Evolutionary conservation across 2,797 vertebrate genomes (phyloP).

Genomic region (Potorous gilbertii): DNA sequence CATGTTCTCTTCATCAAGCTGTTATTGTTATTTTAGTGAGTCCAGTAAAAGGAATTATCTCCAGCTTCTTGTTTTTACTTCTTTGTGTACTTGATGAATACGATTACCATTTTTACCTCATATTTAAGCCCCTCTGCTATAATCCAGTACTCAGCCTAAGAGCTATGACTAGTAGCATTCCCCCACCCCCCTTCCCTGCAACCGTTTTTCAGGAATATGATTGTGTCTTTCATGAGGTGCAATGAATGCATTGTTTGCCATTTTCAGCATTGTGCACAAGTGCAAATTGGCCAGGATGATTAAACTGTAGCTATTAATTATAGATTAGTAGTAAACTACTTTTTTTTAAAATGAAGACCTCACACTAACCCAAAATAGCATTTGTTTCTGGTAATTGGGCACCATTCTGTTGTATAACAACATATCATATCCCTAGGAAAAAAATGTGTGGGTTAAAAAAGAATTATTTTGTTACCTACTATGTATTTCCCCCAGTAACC

Average conservation of each 20-base stretch:
- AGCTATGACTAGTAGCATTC: conserved; percentile 69
- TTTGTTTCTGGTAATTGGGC: conserved; percentile 66
- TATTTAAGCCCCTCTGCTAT: conserved; percentile 75
- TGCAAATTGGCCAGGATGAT: conserved; percentile 71
- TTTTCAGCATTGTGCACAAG: conserved; percentile 70
- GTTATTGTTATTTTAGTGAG: conserved; percentile 82
- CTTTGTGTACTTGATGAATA: conserved; percentile 82
- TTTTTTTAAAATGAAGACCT: conserved; percentile 72
- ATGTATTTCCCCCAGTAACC: conserved; percentile 66
- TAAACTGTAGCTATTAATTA: conserved; percentile 71
- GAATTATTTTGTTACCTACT: conserved; percentile 68
- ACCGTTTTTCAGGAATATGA: conserved; percentile 58
- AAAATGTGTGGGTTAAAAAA: conserved; percentile 43
- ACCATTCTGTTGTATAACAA: conserved; percentile 55
- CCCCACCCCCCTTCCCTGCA: conserved; percentile 45
- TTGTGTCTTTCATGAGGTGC: conserved; percentile 74
- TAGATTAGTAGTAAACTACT: conserved; percentile 74
- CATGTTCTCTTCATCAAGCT: conserved; percentile 81
- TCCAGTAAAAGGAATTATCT: conserved; percentile 81
- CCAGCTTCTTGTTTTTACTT: conserved; percentile 80
- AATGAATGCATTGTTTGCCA: conserved; percentile 65
- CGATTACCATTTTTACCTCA: conserved; percentile 81
- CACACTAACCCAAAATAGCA: conserved; percentile 63
- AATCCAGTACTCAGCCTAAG: conserved; percentile 73
- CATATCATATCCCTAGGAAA: conserved; percentile 47